Evolutionary conservation across 2,888 invertebrate species (phyloP).

Genomic region (Zhuqinia jingwanae): DNA sequence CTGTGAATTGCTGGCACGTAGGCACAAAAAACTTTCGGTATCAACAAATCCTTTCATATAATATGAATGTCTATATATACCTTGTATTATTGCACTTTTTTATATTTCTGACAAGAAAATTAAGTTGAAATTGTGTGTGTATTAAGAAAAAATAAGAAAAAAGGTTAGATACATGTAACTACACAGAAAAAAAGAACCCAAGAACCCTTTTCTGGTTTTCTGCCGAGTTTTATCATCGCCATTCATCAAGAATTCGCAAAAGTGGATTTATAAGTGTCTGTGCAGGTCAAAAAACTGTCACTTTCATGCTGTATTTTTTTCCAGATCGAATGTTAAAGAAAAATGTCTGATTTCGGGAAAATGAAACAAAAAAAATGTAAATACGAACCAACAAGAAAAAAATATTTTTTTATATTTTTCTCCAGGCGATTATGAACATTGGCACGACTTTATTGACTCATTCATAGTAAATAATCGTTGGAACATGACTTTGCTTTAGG

Average conservation of each 20-base stretch:
- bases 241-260: neutral
- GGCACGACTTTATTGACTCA: neutral
- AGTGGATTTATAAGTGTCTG: constrained; percentile 32
- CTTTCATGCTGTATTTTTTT: constrained; percentile 27
- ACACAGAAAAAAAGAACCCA: neutral
- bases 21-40: neutral
- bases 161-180: neutral
- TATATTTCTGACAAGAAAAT: neutral
- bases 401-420: constrained; percentile 1
- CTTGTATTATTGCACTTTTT: neutral
- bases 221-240: neutral
- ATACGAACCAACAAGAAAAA: neutral
- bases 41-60: neutral
- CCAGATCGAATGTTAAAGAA: neutral
- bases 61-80: too few species aligned
- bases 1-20: neutral
- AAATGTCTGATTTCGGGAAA: neutral
- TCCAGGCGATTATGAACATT: neutral
- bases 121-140: neutral
- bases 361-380: neutral
- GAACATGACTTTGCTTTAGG: too few species aligned
- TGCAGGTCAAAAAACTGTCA: constrained; percentile 50
- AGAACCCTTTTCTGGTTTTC: neutral
- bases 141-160: neutral
- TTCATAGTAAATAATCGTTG: neutral